A percentile compares a stretch with the other conserved stretches of the same genome.
These are phyloP conservation scores for Liopterus haemorrhoidalis DNA, from an alignment of 2,888 invertebrate genomes.

Conservation along the genomic window DNA sequence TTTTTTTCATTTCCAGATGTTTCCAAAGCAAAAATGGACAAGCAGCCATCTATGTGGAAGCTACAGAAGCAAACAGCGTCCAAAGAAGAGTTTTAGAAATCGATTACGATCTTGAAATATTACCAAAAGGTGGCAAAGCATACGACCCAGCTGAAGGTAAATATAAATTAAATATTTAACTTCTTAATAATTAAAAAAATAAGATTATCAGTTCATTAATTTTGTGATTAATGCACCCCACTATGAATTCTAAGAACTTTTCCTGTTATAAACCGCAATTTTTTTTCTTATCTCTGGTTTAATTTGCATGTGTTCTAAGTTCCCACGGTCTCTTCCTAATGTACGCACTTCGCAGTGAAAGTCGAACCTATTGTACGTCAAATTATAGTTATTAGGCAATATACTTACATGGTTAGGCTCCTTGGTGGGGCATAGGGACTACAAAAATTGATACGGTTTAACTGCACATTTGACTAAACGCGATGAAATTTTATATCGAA, in stretches of 20 bases:
- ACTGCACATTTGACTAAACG: no score
- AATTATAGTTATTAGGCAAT: no score
- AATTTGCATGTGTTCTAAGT: constrained; percentile 16
- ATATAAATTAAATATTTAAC: constrained; percentile 11
- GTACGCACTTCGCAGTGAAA: no score
- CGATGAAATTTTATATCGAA: no score
- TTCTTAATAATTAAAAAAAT: not conserved
- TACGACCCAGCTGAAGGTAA: constrained; percentile 58
- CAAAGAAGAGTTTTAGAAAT: constrained; percentile 54
- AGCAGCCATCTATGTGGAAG: constrained; percentile 63
- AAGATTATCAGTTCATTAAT: not conserved
- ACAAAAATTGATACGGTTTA: no score
- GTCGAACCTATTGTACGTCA: no score
- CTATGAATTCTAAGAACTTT: not conserved
- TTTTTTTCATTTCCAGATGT: constrained; percentile 45
- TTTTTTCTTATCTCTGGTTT: no score
- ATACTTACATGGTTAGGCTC: no score
- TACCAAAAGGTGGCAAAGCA: constrained; percentile 46
- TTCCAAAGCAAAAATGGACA: constrained; percentile 59
- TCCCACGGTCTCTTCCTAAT: constrained; percentile 22
- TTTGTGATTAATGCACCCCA: not conserved
- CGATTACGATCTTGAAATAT: constrained; percentile 63
- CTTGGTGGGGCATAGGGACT: no score
- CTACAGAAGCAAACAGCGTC: constrained; percentile 47
- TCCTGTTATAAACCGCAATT: no score